Base-by-base conservation (phyloP, 2,888 invertebrate species). In the Platycheirus rosarum region DNA sequence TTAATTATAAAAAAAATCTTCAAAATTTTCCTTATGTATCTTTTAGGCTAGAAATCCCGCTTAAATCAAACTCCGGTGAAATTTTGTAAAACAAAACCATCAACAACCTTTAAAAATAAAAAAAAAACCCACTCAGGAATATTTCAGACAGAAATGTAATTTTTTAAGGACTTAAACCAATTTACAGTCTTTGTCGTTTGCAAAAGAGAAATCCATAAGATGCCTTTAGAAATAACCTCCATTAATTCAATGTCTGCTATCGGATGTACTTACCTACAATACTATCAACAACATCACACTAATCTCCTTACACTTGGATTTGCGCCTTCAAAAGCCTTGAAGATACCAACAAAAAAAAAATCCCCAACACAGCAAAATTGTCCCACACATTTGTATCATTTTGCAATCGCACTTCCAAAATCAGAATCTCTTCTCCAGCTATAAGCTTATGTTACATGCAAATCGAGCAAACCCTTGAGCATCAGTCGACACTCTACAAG, bases 381-480 rank as follows among this genome's bases (percentile, higher is more conserved):
- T 48, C 68, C 73, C 62, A 73, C 74, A 66, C 74, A 62, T 48
- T 55, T 63, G 55, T 48, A 60, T 44, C 46, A 40, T 44, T 62
- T 49, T 18, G 48, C 55, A 76, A 76, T 76, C 63, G 32, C n/a
- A n/a, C 32, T 26, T 32, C 20, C 23, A 44, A 23, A 32, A 69
- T 68, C 78, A 23, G 14, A 53, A 73, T 71, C 60, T 44, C 26
- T 62, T 20, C 37, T n/a, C 48, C 20, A 40, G 32, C 13, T 35
- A 42, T 11, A 51, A 65, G 53, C 48, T 55, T 51, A 68, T 55
- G 48, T 46, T 66, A 51, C 62, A 78, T 66, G 53, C 26, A 66
- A 73, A 62, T 49, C 68, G 40, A 16, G 46, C 14, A 37, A 65
- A 49, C 14, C 37, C 57, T 40, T 57, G 13, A 40, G 18, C 53